A percentile compares a stretch with the other conserved stretches of the same genome.
phyloP scores from a whole-genome alignment of 2,113 vertebrate genomes.

The Siphamia tubifer region DNA sequence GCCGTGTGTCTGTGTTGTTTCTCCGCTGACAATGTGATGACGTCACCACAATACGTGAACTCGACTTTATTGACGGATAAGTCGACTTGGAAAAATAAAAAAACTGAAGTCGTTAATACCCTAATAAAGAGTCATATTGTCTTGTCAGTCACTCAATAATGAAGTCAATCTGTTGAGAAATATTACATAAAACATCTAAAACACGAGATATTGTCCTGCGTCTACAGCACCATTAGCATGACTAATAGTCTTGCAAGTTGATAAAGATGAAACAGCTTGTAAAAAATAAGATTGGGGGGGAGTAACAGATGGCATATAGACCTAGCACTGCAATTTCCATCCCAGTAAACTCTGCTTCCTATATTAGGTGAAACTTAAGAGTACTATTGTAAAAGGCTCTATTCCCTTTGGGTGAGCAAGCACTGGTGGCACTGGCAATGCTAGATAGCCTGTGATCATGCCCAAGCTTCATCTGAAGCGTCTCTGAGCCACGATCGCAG shows the following conservation, averaged over 20 bases:
- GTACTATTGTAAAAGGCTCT: constrained; percentile 6
- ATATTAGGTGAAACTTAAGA: constrained; percentile 33
- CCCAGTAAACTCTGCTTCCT: neutral
- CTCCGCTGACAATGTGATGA: no score
- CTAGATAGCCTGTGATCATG: constrained; percentile 65
- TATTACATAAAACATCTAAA: constrained; percentile 10
- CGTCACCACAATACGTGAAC: no score
- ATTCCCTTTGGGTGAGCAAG: constrained; percentile 12
- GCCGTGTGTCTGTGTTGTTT: no score
- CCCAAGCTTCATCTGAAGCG: constrained; percentile 63
- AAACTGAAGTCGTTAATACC: no score
- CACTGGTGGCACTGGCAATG: constrained; percentile 52
- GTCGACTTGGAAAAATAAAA: no score
- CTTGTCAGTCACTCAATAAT: constrained; percentile 19
- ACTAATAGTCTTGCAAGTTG: constrained; percentile 7
- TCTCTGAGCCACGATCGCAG: constrained; percentile 61
- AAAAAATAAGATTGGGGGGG: neutral
- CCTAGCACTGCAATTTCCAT: constrained; percentile 5
- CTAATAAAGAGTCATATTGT: neutral
- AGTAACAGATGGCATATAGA: neutral
- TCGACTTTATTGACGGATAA: no score
- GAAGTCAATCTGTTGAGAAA: neutral
- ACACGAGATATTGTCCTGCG: neutral
- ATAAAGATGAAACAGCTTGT: constrained; percentile 21
- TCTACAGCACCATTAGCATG: constrained; percentile 14